Evolutionary conservation across 2,113 vertebrate genomes (phyloP).

Genomic region (Istiophorus platypterus): DNA sequence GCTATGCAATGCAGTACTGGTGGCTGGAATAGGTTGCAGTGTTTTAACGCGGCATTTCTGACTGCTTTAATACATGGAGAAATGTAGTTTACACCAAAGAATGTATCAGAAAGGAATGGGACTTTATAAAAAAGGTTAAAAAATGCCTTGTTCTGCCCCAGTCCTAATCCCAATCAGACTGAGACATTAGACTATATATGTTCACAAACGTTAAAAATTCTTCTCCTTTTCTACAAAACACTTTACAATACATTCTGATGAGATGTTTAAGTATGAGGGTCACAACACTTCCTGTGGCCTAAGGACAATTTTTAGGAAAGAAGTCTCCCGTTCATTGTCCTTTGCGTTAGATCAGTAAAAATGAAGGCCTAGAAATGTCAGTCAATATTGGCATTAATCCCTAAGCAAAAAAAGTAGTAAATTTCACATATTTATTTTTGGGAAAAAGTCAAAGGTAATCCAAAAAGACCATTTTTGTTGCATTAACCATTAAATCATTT

Average conservation of each 20-base stretch:
- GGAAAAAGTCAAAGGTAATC: neutral
- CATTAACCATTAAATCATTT: neutral
- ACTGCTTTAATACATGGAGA: neutral
- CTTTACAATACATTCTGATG: neutral
- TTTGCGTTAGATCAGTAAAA: conserved; percentile 4
- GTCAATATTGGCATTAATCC: neutral
- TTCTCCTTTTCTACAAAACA: too few relatives aligned
- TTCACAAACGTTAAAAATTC: too few relatives aligned
- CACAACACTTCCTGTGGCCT: neutral
- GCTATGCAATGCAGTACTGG: neutral
- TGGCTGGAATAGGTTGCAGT: neutral
- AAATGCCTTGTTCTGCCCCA: too few relatives aligned
- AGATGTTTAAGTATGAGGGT: neutral
- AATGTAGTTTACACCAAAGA: neutral
- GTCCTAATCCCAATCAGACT: too few relatives aligned
- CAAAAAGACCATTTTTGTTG: neutral
- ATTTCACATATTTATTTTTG: neutral
- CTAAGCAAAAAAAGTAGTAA: neutral
- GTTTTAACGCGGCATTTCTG: neutral
- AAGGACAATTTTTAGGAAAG: neutral
- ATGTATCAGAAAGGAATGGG: neutral
- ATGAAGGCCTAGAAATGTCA: neutral
- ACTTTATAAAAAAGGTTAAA: too few relatives aligned
- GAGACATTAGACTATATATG: too few relatives aligned
- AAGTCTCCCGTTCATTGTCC: neutral